Evolutionary conservation across 2,113 vertebrate species (phyloP).

Genomic region (Puntigrus tetrazona): DNA sequence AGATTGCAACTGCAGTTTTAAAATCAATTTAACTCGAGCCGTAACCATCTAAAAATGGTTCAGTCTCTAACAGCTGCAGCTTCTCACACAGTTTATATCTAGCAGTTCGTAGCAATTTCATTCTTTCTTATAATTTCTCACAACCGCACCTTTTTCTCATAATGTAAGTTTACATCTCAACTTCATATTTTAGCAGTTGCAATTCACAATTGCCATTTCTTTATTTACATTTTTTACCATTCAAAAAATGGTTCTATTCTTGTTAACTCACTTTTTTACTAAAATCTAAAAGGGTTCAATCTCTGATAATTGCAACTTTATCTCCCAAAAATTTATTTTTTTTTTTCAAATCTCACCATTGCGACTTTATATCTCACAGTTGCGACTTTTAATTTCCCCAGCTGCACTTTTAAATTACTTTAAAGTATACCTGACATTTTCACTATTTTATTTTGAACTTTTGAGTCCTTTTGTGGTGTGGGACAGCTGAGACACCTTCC

Average conservation of each 20-base stretch:
- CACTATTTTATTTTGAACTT: background rate
- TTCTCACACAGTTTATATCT: background rate
- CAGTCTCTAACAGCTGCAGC: background rate
- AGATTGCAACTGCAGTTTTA: background rate
- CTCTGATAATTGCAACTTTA: background rate
- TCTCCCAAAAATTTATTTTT: background rate
- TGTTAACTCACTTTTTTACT: no score
- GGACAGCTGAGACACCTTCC: slow-evolving; percentile 3
- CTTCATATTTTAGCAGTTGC: background rate
- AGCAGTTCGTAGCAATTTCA: no score
- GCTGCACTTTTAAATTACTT: no score
- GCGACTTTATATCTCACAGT: no score
- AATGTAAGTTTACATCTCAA: background rate
- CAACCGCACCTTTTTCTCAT: background rate
- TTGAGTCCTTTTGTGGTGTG: background rate
- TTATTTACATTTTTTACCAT: background rate
- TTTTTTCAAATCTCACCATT: background rate
- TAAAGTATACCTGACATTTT: no score
- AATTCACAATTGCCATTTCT: background rate
- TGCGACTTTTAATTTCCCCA: no score
- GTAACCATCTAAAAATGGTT: background rate
- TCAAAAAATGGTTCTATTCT: no score
- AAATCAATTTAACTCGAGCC: background rate
- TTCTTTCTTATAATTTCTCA: background rate
- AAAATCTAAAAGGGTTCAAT: background rate